A percentile compares a stretch with the other conserved stretches of the same genome.
Conservation (phyloP, 37 sponge, comb jelly and placozoan genomes). For the Tethya wilhelma region DNA sequence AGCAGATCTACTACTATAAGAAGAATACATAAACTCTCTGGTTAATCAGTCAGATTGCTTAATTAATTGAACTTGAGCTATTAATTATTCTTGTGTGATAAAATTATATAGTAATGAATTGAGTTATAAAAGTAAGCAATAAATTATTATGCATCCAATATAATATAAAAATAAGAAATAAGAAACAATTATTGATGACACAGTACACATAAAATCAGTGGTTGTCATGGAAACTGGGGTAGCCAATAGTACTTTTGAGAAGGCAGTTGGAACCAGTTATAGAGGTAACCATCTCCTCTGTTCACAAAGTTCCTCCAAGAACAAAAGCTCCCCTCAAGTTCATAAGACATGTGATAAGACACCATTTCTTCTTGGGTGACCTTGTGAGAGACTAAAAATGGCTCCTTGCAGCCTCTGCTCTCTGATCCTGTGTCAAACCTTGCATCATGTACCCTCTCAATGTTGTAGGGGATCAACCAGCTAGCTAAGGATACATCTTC, state of each 20-base stretch:
- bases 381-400: conserved; percentile 43
- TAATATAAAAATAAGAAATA: too few species aligned
- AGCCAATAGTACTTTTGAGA: too few species aligned
- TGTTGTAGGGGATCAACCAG: conserved; percentile 65
- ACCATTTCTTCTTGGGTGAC: conserved; percentile 6
- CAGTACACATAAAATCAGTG: too few species aligned
- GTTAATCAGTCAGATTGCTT: too few species aligned
- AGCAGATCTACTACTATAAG: conserved; percentile 79
- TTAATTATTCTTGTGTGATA: too few species aligned
- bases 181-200: too few species aligned
- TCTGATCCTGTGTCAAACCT: conserved; percentile 48
- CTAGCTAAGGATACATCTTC: conserved; percentile 71
- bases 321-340: conserved; percentile 24
- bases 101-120: too few species aligned
- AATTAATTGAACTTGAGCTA: too few species aligned
- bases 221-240: too few species aligned
- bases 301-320: not conserved
- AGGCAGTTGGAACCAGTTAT: conserved; percentile 33
- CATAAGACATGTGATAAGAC: not conserved
- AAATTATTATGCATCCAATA: too few species aligned
- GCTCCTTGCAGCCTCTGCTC: conserved; percentile 47
- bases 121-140: too few species aligned
- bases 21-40: too few species aligned
- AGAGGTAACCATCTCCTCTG: conserved; percentile 7
- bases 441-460: conserved; percentile 28